Evolutionary conservation across 2,888 invertebrate species (phyloP).

Genomic region (Neoitamus cyanurus): DNA sequence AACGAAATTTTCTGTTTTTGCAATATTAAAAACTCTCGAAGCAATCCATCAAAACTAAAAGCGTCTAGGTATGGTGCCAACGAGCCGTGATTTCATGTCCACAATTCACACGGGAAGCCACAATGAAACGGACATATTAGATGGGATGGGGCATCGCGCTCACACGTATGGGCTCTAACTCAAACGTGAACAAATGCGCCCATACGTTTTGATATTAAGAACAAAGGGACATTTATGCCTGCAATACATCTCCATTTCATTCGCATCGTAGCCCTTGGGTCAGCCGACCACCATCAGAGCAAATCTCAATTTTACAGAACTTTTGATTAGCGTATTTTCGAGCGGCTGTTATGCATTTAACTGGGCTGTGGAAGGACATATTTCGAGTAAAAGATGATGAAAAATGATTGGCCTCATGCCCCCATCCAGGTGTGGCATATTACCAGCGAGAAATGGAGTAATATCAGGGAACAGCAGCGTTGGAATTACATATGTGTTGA

Average conservation of each 20-base stretch:
- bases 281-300: constrained; percentile 3
- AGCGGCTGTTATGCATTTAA: not conserved
- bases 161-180: constrained; percentile 4
- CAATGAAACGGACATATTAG: constrained; percentile 2
- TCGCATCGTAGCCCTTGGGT: constrained; percentile 16
- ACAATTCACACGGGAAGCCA: not conserved
- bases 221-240: constrained; percentile 39
- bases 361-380: not conserved
- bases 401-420: not conserved
- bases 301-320: constrained; percentile 24
- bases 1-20: constrained; percentile 22
- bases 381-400: not conserved
- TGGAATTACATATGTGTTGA: not conserved
- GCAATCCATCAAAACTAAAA: constrained; percentile 45
- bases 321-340: constrained; percentile 14
- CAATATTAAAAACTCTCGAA: constrained; percentile 26
- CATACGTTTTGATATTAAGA: constrained; percentile 37
- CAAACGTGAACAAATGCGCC: constrained; percentile 24
- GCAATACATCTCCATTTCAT: constrained; percentile 33
- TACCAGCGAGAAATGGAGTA: not conserved
- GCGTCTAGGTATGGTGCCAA: not conserved
- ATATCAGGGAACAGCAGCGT: not conserved
- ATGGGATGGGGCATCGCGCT: constrained; percentile 7
- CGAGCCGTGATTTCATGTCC: not conserved
- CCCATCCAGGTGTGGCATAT: not conserved